Conservation (phyloP, 2,888 invertebrate genomes). For the Eustalomyia histrio region DNA sequence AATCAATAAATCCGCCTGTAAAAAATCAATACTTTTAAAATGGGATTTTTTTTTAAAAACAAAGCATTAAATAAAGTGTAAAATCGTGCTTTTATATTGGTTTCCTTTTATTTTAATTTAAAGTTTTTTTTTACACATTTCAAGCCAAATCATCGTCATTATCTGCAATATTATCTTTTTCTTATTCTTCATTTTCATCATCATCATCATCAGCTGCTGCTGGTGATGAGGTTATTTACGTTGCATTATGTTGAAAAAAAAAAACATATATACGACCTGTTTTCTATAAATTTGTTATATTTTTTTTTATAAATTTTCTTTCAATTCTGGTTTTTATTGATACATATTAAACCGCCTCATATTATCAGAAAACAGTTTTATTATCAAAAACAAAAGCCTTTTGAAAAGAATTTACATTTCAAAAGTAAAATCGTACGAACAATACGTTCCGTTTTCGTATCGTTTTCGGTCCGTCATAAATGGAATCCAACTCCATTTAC, state of each 20-base stretch:
- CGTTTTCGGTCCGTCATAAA: no score
- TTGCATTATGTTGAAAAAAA: neutral
- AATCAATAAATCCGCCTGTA: neutral
- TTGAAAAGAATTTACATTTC: no score
- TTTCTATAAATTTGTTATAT: constrained; percentile 11
- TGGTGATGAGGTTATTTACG: neutral
- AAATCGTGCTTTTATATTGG: neutral
- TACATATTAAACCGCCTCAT: neutral
- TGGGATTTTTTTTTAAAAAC: neutral
- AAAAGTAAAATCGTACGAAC: no score
- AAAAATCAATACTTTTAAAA: constrained; percentile 14
- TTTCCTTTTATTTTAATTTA: neutral
- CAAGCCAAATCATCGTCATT: constrained; percentile 27
- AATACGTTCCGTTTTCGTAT: no score
- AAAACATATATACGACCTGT: constrained; percentile 34
- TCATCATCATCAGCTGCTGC: constrained; percentile 38
- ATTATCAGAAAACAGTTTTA: no score
- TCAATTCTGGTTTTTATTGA: constrained; percentile 50
- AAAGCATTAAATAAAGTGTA: constrained; percentile 14
- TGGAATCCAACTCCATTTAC: no score
- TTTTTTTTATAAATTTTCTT: constrained; percentile 39
- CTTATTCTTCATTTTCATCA: neutral
- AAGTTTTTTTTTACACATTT: constrained; percentile 12
- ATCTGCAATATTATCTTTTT: neutral
- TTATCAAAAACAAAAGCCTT: no score